Evolutionary conservation across 2,113 vertebrate genomes (phyloP).

Genomic region (Fulica atra): DNA sequence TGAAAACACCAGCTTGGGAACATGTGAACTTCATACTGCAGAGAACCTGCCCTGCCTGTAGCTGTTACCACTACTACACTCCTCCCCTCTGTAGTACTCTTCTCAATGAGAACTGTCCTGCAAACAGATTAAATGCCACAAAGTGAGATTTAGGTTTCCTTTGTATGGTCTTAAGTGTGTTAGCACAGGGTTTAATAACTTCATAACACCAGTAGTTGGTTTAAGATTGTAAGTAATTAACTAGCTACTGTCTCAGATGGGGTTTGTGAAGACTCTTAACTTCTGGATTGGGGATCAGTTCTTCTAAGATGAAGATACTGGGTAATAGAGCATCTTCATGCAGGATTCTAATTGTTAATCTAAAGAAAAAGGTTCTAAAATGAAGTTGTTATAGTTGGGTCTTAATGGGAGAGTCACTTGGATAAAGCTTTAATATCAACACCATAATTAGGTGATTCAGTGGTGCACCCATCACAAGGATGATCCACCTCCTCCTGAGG

Average conservation of each 20-base stretch:
- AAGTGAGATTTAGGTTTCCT: neutral
- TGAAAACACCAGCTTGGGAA: neutral
- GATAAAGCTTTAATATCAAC: neutral
- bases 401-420: neutral
- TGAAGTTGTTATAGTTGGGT: neutral
- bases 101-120: neutral
- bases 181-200: neutral
- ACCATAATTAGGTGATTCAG: slow-evolving; percentile 89
- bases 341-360: neutral
- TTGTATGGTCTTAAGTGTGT: neutral
- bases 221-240: neutral
- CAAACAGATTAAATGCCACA: neutral
- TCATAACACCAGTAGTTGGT: neutral
- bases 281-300: neutral
- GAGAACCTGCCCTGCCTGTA: neutral
- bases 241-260: neutral
- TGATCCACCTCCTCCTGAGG: slow-evolving; percentile 96
- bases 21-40: neutral
- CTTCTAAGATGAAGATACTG: neutral
- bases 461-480: slow-evolving; percentile 99
- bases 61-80: accelerated
- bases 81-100: neutral
- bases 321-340: neutral
- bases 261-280: neutral
- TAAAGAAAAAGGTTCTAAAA: neutral